phyloP scores from a whole-genome alignment of 1,140 invertebrate species.

The Apolygus lucorum region DNA sequence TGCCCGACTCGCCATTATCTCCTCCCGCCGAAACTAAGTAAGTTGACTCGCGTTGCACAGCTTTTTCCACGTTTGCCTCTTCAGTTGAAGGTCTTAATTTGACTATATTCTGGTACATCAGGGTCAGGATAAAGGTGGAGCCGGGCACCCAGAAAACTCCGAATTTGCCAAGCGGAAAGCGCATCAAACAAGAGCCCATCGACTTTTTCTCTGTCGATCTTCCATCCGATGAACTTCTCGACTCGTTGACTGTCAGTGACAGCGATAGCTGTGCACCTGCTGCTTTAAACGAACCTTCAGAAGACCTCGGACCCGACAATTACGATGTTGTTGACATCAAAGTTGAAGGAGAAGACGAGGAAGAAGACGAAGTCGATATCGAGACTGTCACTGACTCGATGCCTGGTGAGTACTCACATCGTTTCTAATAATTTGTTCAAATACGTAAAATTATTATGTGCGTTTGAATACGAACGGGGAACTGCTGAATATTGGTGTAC shows the following conservation, averaged over 20 bases:
- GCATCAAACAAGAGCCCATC: background rate
- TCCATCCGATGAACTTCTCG: background rate
- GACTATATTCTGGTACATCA: background rate
- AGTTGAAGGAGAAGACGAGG: slow-evolving; percentile 7
- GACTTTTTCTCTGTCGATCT: background rate
- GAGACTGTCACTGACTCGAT: slow-evolving; percentile 4
- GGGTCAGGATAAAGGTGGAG: background rate
- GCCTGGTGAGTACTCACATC: slow-evolving; percentile 1
- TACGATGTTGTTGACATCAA: slow-evolving; percentile 8
- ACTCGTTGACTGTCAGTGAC: background rate
- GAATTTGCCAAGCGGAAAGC: too few species aligned
- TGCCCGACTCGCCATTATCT: background rate
- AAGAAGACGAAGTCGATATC: slow-evolving; percentile 8
- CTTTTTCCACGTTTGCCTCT: background rate
- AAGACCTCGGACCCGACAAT: background rate
- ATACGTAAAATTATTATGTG: background rate
- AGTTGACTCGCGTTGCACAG: background rate
- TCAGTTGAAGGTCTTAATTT: background rate
- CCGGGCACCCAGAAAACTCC: background rate
- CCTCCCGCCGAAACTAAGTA: background rate
- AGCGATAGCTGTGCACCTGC: background rate
- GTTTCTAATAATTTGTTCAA: slow-evolving; percentile 3
- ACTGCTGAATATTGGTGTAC: background rate
- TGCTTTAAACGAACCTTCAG: background rate
- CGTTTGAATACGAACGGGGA: background rate